Percentiles rank a stretch among this genome's conserved stretches.
Conservation (phyloP, 1,140 invertebrate species). For the Periplaneta americana region DNA sequence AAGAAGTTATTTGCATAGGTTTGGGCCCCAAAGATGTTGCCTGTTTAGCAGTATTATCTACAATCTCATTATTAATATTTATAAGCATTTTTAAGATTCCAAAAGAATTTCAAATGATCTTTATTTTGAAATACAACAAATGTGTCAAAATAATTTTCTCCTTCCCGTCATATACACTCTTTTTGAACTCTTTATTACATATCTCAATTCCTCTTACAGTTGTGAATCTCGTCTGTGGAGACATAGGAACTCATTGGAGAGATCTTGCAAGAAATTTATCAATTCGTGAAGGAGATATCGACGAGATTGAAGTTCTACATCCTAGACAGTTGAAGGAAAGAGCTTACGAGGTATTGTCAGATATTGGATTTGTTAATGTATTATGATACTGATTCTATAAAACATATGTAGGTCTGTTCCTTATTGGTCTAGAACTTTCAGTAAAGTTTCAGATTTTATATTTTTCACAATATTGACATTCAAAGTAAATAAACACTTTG, state of each 20-base stretch:
- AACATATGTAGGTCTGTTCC: neutral
- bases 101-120: no score
- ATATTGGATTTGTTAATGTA: neutral
- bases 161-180: no score
- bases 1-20: no score
- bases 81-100: no score
- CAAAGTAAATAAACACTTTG: neutral
- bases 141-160: no score
- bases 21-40: no score
- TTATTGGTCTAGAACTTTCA: neutral
- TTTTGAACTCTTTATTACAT: no score
- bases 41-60: no score
- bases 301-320: constrained; percentile 38
- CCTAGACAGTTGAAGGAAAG: constrained; percentile 23
- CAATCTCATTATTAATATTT: no score
- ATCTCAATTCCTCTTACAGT: constrained; percentile 28
- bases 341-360: constrained; percentile 5
- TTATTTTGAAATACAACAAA: no score
- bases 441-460: neutral
- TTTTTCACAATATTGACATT: neutral
- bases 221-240: constrained; percentile 30
- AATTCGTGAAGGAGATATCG: constrained; percentile 43
- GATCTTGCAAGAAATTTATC: constrained; percentile 45
- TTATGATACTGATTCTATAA: neutral
- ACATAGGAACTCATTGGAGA: constrained; percentile 46